Base-by-base conservation (phyloP, 1,140 invertebrate species). In the Papilio dardanus region DNA sequence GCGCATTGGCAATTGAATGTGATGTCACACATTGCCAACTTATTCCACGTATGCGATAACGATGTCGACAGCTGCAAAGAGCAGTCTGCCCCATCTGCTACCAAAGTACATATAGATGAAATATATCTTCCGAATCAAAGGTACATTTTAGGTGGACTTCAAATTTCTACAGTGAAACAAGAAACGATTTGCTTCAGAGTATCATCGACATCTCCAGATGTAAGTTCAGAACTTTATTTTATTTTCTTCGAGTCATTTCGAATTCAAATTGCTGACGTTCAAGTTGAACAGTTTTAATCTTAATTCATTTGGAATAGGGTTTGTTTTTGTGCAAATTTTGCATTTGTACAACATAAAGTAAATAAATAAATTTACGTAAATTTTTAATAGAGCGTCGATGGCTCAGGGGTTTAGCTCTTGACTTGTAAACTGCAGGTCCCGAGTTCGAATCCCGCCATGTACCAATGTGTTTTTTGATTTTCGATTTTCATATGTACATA, bases 91-190 rank as follows among this genome's bases (percentile, higher is more conserved):
- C 77, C 77, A 0, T 65, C 77, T 0, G 76, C 86, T 0, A 75
- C 6, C 2, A 92, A 92, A 71, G 40, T 89, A 37, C 91, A 88
- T 68, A 68, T 90, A 6, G 88, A 89, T 33, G 90, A 91, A 58
- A 87, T 92, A 8, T 92, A 86, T 33, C 77, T 92, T 66, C 91
- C 91, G 0, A 93, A 93, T 65, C 84, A 88, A 69, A 85, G 86
- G 19, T 88, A 92, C 46, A 92, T 92, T n/a, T 77, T 92, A 8
- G 89, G 91, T 21, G 90, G 91, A 0, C 81, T 92, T 3, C 88
- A 86, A 42, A 83, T 92, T 21, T 69, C 84, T 5, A 87, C 92
- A 16, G 71, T 71, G 3, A 90, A 85, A 68, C 79, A 84, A n/a
- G 89, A 91, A 40, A 75, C 81, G n/a, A 77, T 91, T 19, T 86